Base-by-base conservation (phyloP, 2,888 invertebrate genomes). In the Hemistola chrysoprasaria region DNA sequence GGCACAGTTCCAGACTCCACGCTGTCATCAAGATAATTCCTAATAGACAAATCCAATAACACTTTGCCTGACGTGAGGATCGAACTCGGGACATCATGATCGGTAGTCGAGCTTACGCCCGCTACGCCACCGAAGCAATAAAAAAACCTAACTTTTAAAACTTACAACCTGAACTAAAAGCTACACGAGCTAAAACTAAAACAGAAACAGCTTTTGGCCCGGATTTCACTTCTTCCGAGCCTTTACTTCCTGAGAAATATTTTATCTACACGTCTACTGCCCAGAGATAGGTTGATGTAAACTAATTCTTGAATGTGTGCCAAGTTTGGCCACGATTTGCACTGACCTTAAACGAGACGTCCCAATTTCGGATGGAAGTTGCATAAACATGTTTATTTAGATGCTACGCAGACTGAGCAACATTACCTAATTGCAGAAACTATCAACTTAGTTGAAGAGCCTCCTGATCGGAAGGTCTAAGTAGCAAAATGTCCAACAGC, bases 241-340 rank as follows among this genome's bases (percentile, higher is more conserved):
- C n/a, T 9, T 31, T 32, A 51, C 51, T 54, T 54, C 49, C 51
- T 47, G 48, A 40, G 42, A 34, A 47, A 51, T 51, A 47, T 54
- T 54, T 54, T 47, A 54, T 47, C 49, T 43, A 47, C 35, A 8
- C 40, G 11, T 43, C 11, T 46, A 46, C 38, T 52, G 57, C 48
- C 51, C 36, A 31, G 26, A 24, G 28, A 25, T 35, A 41, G 48
- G 45, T 59, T 58, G 56, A 60, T 62, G 57, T 56, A 53, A 56
- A 59, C 55, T 68, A 63, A 66, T 65, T 66, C 65, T 70, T 72
- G 71, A 71, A 65, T 54, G 53, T 56, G 49, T 56, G 71, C 72
- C 72, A 72, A 71, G 54, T 59, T 47, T 38, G 53, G 45, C 61
- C 54, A 55, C 59, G 56, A 61, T 63, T 67, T 62, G 47, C 48